These are phyloP conservation scores for Drosophila lacertosa DNA, from an alignment of 1,140 invertebrate species.

Conservation along the genomic window DNA sequence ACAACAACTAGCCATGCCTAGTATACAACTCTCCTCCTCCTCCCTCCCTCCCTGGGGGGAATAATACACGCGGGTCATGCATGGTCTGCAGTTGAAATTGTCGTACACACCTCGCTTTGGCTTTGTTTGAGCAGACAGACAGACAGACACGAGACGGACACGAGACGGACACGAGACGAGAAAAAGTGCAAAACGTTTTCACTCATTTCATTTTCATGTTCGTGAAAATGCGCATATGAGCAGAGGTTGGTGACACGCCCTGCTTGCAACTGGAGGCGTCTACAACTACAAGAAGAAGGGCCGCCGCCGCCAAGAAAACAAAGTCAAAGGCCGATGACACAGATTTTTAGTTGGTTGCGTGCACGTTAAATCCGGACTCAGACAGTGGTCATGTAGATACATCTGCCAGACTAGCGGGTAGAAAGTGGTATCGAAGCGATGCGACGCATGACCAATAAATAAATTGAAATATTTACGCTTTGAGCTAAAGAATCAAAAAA, in stretches of 20 bases:
- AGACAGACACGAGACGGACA: slow-evolving; percentile 13
- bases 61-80: slow-evolving; percentile 71
- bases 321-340: slow-evolving; percentile 73
- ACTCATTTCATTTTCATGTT: slow-evolving; percentile 76
- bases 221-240: slow-evolving; percentile 63
- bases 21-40: neutral
- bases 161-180: neutral
- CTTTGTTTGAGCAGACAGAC: slow-evolving; percentile 50
- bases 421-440: slow-evolving; percentile 52
- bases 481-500: slow-evolving; percentile 56
- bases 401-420: slow-evolving; percentile 48
- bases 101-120: slow-evolving; percentile 64
- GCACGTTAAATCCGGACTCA: slow-evolving; percentile 48
- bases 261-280: slow-evolving; percentile 1
- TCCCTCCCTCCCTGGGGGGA: neutral
- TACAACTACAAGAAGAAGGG: slow-evolving; percentile 47
- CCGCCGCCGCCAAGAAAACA: no score
- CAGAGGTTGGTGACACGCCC: slow-evolving; percentile 47
- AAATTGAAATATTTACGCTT: slow-evolving; percentile 79
- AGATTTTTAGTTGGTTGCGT: slow-evolving; percentile 64
- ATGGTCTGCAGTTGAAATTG: slow-evolving; percentile 69
- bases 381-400: slow-evolving; percentile 64
- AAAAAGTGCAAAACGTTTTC: slow-evolving; percentile 68
- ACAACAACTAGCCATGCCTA: slow-evolving; percentile 43
- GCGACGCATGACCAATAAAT: slow-evolving; percentile 78